Evolutionary conservation across 2,888 invertebrate genomes (phyloP).

Genomic region (Sinhomidia bicolor): DNA sequence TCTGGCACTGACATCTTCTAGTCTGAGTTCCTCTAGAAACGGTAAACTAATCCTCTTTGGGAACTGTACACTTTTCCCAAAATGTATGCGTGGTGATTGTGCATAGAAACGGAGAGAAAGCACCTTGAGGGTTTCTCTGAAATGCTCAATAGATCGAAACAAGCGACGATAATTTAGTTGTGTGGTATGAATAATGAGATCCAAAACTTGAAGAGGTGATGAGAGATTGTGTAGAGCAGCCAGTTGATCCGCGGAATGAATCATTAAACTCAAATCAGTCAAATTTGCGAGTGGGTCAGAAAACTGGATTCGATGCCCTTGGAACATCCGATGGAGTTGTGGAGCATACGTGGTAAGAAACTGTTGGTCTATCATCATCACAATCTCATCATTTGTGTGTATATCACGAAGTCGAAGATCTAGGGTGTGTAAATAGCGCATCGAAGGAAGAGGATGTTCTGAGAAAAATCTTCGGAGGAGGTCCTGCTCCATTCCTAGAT

Average conservation of each 20-base stretch:
- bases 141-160: neutral
- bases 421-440: neutral
- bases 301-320: neutral
- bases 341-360: neutral
- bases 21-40: neutral
- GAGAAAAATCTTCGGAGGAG: neutral
- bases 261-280: neutral
- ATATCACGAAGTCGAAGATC: slow-evolving; percentile 1
- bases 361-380: neutral
- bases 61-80: slow-evolving; percentile 9
- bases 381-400: neutral
- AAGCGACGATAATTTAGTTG: neutral
- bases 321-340: neutral
- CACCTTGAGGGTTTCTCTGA: neutral
- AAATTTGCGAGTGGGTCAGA: neutral
- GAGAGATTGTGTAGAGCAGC: neutral
- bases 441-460: neutral
- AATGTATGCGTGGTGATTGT: neutral
- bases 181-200: neutral
- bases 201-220: neutral
- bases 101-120: neutral
- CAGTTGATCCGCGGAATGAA: neutral
- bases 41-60: neutral
- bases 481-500: neutral
- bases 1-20: slow-evolving; percentile 1